phyloP scores from a whole-genome alignment of 2,113 vertebrate species.

The Embiotoca jacksoni region DNA sequence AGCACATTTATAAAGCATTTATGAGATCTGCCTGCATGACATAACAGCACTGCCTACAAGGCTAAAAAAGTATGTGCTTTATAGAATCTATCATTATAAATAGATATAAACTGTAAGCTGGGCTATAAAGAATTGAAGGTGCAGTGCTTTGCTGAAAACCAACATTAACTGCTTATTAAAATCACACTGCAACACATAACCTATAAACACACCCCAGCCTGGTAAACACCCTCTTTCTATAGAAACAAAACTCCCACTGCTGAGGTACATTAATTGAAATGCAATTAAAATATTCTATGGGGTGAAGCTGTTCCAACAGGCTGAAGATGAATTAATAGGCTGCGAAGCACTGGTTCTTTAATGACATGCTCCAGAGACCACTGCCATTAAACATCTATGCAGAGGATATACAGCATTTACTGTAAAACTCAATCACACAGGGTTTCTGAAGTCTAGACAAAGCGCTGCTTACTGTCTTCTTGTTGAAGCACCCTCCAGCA shows the following conservation, averaged over 20 bases:
- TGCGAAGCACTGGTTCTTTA: constrained; percentile 51
- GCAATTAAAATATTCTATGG: constrained; percentile 61
- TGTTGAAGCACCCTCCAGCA: not conserved
- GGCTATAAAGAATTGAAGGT: constrained; percentile 9
- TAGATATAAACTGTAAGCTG: constrained; percentile 16
- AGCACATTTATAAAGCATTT: constrained; percentile 22
- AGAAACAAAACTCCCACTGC: constrained; percentile 26
- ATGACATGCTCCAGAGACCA: constrained; percentile 58
- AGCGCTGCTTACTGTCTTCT: not conserved
- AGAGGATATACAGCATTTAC: constrained; percentile 28
- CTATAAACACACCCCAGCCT: not conserved
- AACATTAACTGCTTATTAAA: constrained; percentile 43
- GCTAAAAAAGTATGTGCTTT: constrained; percentile 1
- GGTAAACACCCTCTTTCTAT: constrained; percentile 28
- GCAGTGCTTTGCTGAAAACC: not conserved
- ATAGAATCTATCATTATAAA: constrained; percentile 29
- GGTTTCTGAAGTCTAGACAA: not conserved
- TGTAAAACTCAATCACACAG: constrained; percentile 14
- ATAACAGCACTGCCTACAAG: not conserved
- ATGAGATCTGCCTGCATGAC: constrained; percentile 19
- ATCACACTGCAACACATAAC: constrained; percentile 10
- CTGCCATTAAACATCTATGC: constrained; percentile 42
- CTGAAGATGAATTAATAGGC: constrained; percentile 65
- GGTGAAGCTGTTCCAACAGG: constrained; percentile 50
- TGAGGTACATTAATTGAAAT: constrained; percentile 60